Base-by-base conservation (phyloP, 2,888 invertebrate genomes). In the Tenthredo notha region DNA sequence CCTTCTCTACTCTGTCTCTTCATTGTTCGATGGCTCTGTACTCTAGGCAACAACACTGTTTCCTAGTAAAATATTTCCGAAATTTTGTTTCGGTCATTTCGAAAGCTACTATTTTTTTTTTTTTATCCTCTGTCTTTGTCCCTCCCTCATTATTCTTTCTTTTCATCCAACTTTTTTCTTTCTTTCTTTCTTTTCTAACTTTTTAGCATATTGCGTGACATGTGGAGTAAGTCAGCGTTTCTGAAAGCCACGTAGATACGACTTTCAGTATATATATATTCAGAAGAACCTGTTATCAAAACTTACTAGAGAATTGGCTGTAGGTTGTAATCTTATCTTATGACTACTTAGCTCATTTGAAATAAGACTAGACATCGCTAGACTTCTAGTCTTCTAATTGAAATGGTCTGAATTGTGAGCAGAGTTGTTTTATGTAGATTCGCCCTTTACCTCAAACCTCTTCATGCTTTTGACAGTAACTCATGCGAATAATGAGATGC, bases 321-420 rank as follows among this genome's bases (percentile, higher is more conserved):
- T 25, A 75, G 75, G 47, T 75, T 29, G 47, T 54, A 77, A 77
- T 77, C 33, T 33, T 18, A 77, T 77, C 33, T 33, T 18, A 33
- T 54, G 3, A 54, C 29, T 7, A 7, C 33, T 50, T 50, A 33
- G 18, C 50, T 47, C 74, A n/a, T 37, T 18, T 4, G n/a, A 6
- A n/a, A 70, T 70, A 15, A 43, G 43, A 15, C 47, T 75, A 75
- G 74, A 75, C 47, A 9, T 3, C 15, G 37, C 21, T 47, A 75
- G 47, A 40, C 47, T n/a, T 37, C 37, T 33, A 43, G 43, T 74
- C n/a, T 54, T 29, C 29, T 77, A 54, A 77, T 77, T 50, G 54
- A 21, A 77, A 54, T 50, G 1, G 54, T 77, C 54, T 47, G 21
- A 21, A 1, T 47, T 21, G 0, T 12, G 12, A 47, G n/a, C 2